Percentiles rank a stretch among this genome's conserved stretches.
phyloP scores from a whole-genome alignment of 2,797 vertebrate genomes.

The Myiotriccus ornatus region DNA sequence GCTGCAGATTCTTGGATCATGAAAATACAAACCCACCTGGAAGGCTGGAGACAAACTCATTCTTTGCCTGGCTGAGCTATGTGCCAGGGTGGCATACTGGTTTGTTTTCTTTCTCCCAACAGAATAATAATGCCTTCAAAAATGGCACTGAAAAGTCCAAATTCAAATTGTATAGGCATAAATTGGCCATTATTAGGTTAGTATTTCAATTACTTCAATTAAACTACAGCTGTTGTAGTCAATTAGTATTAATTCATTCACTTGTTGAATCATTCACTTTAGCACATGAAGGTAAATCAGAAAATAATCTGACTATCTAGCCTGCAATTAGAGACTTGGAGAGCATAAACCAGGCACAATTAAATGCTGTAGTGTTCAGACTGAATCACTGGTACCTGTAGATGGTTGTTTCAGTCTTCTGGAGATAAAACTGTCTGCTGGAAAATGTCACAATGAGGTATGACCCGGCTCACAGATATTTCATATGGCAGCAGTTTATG shows the following conservation, averaged over 20 bases:
- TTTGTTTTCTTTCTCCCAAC: neutral
- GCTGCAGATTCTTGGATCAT: neutral
- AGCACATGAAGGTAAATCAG: slow-evolving; percentile 47
- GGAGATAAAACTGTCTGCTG: neutral
- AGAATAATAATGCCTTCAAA: neutral
- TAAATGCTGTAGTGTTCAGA: neutral
- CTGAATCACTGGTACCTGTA: neutral
- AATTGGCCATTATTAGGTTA: slow-evolving; percentile 28
- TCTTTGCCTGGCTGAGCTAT: neutral
- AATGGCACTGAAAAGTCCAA: neutral
- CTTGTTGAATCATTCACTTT: slow-evolving; percentile 52
- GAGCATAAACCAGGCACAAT: slow-evolving; percentile 24
- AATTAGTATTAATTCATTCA: slow-evolving; percentile 38
- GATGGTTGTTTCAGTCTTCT: neutral
- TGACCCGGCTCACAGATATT: neutral
- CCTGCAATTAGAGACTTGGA: slow-evolving; percentile 30
- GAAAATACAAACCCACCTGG: neutral
- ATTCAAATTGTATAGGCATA: neutral
- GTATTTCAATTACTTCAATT: slow-evolving; percentile 48
- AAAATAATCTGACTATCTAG: slow-evolving; percentile 43
- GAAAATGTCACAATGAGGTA: neutral
- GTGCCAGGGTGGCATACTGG: neutral
- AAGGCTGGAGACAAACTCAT: neutral
- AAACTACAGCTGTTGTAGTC: slow-evolving; percentile 46
- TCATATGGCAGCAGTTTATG: neutral